These are phyloP conservation scores for Psilopogon haemacephalus DNA, from an alignment of 2,113 vertebrate genomes.

Conservation along the genomic window DNA sequence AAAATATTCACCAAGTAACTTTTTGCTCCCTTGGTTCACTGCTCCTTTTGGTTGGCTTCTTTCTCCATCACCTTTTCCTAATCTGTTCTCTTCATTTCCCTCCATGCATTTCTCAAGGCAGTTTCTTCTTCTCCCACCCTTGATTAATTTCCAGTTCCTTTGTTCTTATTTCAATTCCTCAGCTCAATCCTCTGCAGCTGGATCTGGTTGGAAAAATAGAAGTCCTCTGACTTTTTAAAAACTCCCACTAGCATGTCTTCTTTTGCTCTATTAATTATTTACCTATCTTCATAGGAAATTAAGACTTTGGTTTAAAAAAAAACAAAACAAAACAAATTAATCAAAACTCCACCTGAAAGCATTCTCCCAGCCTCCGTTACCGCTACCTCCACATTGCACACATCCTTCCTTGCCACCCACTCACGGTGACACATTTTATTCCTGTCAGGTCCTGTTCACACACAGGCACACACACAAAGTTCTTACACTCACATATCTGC, in stretches of 20 bases:
- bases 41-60: neutral
- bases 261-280: neutral
- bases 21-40: neutral
- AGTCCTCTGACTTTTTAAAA: neutral
- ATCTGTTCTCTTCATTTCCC: neutral
- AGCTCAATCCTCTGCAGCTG: neutral
- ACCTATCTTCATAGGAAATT: neutral
- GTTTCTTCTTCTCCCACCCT: neutral
- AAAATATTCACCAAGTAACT: neutral
- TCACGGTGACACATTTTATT: neutral
- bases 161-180: neutral
- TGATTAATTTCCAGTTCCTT: neutral
- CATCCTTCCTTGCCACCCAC: neutral
- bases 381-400: neutral
- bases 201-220: neutral
- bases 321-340: neutral
- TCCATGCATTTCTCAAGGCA: neutral
- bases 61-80: neutral
- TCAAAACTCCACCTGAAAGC: neutral
- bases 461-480: neutral
- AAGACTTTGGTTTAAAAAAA: neutral
- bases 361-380: neutral
- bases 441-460: neutral
- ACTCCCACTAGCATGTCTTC: neutral
- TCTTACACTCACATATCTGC: neutral